Conservation (phyloP, 2,888 invertebrate species). For the Agapostemon virescens region DNA sequence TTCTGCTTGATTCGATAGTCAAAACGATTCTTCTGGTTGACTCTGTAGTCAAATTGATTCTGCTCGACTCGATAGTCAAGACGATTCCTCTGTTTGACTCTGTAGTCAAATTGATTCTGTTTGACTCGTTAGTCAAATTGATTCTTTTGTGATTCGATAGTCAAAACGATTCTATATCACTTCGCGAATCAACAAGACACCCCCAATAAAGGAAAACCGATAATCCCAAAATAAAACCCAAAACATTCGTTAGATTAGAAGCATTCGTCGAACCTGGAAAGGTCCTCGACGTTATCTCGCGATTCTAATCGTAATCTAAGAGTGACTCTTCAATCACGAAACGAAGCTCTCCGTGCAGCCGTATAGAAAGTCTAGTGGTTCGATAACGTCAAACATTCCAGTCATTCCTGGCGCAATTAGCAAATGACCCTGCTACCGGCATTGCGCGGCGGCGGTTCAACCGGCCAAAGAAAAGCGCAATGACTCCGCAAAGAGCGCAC, state of each 20-base stretch:
- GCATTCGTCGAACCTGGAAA: not conserved
- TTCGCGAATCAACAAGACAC: too few species aligned
- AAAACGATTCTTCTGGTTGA: too few species aligned
- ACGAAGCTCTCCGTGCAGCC: not conserved
- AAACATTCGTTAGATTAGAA: not conserved
- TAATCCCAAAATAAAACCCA: too few species aligned
- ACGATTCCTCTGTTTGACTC: too few species aligned
- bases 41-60: too few species aligned
- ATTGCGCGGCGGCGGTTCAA: not conserved
- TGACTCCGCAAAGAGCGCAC: conserved; percentile 35
- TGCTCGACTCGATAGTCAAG: too few species aligned
- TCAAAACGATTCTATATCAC: too few species aligned
- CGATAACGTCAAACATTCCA: conserved; percentile 8
- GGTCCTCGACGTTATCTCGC: not conserved
- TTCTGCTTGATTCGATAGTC: too few species aligned
- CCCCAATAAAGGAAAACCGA: too few species aligned
- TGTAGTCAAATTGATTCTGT: too few species aligned
- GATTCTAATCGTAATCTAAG: not conserved
- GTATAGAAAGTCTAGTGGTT: not conserved
- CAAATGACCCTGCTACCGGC: conserved; percentile 28
- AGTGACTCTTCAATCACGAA: conserved; percentile 5
- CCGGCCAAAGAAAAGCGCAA: conserved; percentile 45
- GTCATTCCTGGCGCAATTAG: conserved; percentile 29
- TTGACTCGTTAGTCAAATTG: too few species aligned
- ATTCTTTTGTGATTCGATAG: too few species aligned